Evolutionary conservation across 2,113 vertebrate genomes (phyloP).

Genomic region (Trematocara unimaculatum): DNA sequence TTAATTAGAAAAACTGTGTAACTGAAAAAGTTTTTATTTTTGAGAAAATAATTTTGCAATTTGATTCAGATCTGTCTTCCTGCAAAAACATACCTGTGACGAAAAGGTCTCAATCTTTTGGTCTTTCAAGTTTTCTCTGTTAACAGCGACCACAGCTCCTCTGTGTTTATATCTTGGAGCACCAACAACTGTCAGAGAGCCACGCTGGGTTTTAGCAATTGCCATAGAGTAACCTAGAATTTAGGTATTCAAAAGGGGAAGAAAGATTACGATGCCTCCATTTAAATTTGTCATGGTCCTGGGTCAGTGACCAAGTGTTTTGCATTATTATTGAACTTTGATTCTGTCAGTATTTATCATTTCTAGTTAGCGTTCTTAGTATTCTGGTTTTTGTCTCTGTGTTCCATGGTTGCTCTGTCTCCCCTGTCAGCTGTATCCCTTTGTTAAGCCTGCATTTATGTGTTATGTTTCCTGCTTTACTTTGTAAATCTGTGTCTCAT

Average conservation of each 20-base stretch:
- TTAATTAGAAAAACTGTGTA: background rate
- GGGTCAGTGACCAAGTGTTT: background rate
- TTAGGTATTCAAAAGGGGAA: background rate
- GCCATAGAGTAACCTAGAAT: background rate
- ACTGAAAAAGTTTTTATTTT: background rate
- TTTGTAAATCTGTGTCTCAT: background rate
- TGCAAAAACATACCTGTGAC: background rate
- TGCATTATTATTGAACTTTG: background rate
- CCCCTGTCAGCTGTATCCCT: background rate
- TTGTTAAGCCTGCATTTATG: background rate
- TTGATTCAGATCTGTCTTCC: background rate
- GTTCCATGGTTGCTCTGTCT: background rate
- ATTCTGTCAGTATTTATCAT: background rate
- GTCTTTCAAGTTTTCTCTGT: rapidly evolving
- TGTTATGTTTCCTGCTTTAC: background rate
- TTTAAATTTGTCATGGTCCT: background rate
- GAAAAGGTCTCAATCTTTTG: background rate
- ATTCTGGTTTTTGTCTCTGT: background rate
- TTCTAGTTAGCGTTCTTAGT: background rate
- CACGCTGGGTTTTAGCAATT: background rate
- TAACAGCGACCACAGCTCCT: background rate
- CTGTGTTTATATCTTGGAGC: background rate
- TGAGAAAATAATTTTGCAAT: background rate
- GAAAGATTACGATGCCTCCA: background rate
- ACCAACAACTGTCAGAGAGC: background rate